phyloP scores from a whole-genome alignment of 2,797 vertebrate species.

The Notamacropus eugenii region DNA sequence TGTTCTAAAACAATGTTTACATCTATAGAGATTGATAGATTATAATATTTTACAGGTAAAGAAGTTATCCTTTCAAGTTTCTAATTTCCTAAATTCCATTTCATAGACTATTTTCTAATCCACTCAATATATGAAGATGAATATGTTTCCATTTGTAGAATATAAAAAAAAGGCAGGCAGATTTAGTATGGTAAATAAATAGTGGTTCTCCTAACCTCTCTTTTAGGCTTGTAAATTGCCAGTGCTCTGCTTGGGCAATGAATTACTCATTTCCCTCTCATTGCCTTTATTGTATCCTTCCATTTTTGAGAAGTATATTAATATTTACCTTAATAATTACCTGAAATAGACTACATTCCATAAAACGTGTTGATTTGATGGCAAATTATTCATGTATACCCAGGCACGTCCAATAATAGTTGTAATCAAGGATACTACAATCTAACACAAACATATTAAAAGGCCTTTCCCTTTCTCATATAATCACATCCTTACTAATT shows the following conservation, averaged over 20 bases:
- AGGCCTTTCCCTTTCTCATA: background rate
- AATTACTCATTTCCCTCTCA: background rate
- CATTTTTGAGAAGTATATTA: slow-evolving; percentile 2
- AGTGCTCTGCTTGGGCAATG: background rate
- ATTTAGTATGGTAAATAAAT: slow-evolving; percentile 37
- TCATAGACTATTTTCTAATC: slow-evolving; percentile 51
- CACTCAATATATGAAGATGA: background rate
- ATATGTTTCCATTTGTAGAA: slow-evolving; percentile 40
- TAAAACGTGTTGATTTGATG: slow-evolving; percentile 44
- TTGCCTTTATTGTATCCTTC: slow-evolving; percentile 18
- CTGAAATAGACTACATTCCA: slow-evolving; percentile 11
- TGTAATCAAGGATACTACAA: background rate
- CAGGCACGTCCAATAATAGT: background rate
- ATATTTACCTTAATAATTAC: background rate
- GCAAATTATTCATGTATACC: slow-evolving; percentile 13
- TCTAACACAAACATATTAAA: background rate
- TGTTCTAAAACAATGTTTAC: background rate
- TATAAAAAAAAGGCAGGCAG: slow-evolving; percentile 27
- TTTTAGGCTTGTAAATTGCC: background rate
- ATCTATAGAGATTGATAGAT: background rate
- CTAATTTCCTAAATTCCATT: slow-evolving; percentile 39
- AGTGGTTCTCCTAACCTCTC: background rate
- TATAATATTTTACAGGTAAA: background rate
- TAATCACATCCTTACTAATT: background rate
- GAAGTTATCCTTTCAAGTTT: background rate